These are phyloP conservation scores for Caenorhabditis imperialis DNA, from an alignment of 2,888 invertebrate genomes.

Conservation along the genomic window DNA sequence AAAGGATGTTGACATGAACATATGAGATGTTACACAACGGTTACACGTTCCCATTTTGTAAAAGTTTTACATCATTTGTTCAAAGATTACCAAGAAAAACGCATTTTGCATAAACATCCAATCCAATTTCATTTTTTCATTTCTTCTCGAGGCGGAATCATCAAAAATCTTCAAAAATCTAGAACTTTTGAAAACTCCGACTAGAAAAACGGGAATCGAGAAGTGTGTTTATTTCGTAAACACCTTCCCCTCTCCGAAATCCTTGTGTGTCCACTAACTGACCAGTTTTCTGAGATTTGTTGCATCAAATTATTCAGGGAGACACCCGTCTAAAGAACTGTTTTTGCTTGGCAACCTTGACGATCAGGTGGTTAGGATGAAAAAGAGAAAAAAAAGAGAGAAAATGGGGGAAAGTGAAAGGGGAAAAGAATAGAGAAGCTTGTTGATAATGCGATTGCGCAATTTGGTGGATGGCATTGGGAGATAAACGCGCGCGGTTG, in stretches of 20 bases:
- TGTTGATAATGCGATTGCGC: conserved; percentile 45
- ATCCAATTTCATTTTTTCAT: not conserved
- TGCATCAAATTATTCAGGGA: too few relatives aligned
- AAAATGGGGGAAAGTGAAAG: conserved; percentile 1
- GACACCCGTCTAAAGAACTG: too few relatives aligned
- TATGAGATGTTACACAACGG: too few relatives aligned
- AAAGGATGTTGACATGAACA: conserved; percentile 22
- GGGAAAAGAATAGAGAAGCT: too few relatives aligned
- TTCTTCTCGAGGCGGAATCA: not conserved
- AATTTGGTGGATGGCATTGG: conserved; percentile 40
- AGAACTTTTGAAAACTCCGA: too few relatives aligned
- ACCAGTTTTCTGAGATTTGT: too few relatives aligned
- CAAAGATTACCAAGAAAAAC: too few relatives aligned
- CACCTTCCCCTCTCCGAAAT: too few relatives aligned
- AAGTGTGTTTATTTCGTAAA: conserved; percentile 2
- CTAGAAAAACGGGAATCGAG: not conserved
- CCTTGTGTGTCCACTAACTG: too few relatives aligned
- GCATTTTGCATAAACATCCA: too few relatives aligned
- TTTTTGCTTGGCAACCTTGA: conserved; percentile 7
- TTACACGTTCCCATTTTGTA: too few relatives aligned
- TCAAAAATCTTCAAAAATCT: conserved; percentile 6
- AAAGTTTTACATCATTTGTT: too few relatives aligned
- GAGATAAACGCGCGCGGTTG: conserved; percentile 34
- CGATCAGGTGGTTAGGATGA: conserved; percentile 19
- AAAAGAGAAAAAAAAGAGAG: conserved; percentile 20